Base-by-base conservation (phyloP, 2,888 invertebrate species). In the Tetanocera ferruginea region DNA sequence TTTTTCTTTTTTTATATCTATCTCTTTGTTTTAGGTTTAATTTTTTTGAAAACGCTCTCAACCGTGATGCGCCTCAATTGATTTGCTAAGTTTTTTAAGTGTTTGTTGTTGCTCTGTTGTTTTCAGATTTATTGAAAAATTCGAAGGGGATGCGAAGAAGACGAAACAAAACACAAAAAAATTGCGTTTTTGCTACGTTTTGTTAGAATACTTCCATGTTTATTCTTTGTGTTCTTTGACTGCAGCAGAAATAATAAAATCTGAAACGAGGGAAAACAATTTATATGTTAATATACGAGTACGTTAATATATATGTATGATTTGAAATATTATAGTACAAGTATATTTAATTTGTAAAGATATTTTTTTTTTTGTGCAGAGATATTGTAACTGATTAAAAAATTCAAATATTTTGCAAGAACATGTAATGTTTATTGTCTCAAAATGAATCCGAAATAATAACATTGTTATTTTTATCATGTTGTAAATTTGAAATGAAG, bases 121-220 rank as follows among this genome's bases (percentile, higher is more conserved):
- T 28, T 31, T 51, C 17, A 37, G 19, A 55, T 60, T 67, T n/a
- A 51, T 14, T 43, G 4, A 37, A 23, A 34, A 67, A 55, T 51
- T 66, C 37, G 31, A 52, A 69, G 60, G 49, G 51, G 31, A 52
- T 55, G 28, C 49, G n/a, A 31, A 51, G n/a, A 9, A 51, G 28
- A 37, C 5, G 49, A 71, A 23, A 64, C 71, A 62, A 60, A 76
- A 76, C 55, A n/a, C 64, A 72, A 51, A 25, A 66, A 37, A 37
- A 60, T 76, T 37, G 49, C 51, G 31, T 60, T 60, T 49, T 64
- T 62, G 28, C 14, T 23, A 23, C 37, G 31, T 4, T 71, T 77
- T 55, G 72, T 57, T 64, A 77, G 49, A 72, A 52, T 14, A 52
- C 64, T 49, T 37, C 64, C 76, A 77, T 77, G 28, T 28, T 77